Conservation (phyloP, 1,140 invertebrate genomes). For the Drosophila mauritiana region DNA sequence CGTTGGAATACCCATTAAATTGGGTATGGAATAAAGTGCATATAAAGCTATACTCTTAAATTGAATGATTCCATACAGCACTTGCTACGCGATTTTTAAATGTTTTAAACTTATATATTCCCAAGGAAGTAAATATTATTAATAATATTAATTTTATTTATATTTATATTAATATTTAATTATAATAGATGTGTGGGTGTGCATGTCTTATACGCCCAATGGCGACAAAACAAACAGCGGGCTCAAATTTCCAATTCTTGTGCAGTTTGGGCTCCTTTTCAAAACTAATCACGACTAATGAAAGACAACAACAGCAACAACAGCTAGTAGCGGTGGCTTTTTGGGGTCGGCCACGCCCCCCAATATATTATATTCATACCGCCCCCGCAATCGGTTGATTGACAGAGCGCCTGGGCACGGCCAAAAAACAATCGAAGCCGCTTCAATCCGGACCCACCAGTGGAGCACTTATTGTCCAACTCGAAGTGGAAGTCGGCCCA, state of each 20-base stretch:
- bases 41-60: no score
- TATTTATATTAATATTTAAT: no score
- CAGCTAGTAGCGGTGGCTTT: conserved; percentile 43
- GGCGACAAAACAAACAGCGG: conserved; percentile 39
- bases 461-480: neutral
- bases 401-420: conserved; percentile 67
- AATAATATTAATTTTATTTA: no score
- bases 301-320: conserved; percentile 62
- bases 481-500: conserved; percentile 5
- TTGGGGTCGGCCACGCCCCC: conserved; percentile 68
- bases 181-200: no score
- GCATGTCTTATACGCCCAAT: neutral
- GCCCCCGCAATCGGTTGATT: conserved; percentile 59
- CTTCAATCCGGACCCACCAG: conserved; percentile 40
- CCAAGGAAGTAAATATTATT: no score
- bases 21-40: neutral
- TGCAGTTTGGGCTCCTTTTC: conserved; percentile 57
- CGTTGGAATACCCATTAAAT: neutral
- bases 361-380: neutral
- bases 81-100: no score
- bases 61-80: no score
- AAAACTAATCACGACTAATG: conserved; percentile 80
- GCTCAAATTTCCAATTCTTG: conserved; percentile 56
- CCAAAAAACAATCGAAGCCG: conserved; percentile 62
- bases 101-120: no score